A percentile compares a stretch with the other conserved stretches of the same genome.
These are phyloP conservation scores for Zosterops hypoxanthus DNA, from an alignment of 2,113 vertebrate genomes.

Conservation along the genomic window DNA sequence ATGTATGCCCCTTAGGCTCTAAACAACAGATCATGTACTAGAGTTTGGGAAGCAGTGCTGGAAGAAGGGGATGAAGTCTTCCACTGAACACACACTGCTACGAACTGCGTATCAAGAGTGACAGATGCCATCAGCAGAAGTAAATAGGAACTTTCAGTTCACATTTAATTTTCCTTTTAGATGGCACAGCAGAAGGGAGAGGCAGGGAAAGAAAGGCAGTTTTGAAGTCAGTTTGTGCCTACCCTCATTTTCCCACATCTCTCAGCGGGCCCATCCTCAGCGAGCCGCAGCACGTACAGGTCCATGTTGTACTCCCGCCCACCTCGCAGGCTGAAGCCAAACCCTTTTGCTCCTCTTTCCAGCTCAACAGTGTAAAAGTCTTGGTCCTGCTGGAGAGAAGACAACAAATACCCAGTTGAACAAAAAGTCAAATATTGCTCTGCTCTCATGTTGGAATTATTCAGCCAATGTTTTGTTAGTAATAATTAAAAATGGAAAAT, in stretches of 20 bases:
- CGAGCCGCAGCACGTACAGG: slow-evolving; percentile 94
- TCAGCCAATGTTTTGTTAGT: neutral
- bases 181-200: neutral
- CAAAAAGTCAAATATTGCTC: neutral
- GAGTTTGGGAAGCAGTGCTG: neutral
- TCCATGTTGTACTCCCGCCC: slow-evolving; percentile 99
- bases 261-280: slow-evolving; percentile 95
- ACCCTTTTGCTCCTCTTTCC: slow-evolving; percentile 97
- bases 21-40: neutral
- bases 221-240: slow-evolving; percentile 9
- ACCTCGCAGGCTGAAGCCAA: slow-evolving; percentile 96
- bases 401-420: neutral
- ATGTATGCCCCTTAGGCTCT: neutral
- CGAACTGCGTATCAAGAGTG: neutral
- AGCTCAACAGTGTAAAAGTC: slow-evolving; percentile 97
- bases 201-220: neutral
- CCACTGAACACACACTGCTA: neutral
- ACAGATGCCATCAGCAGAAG: neutral
- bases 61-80: neutral
- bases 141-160: neutral
- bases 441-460: neutral
- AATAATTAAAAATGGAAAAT: neutral
- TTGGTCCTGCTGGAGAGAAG: slow-evolving; percentile 80
- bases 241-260: slow-evolving; percentile 98
- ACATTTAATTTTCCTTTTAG: neutral